Evolutionary conservation across 2,888 invertebrate genomes (phyloP), one percentile per base, ranked within the genome.

Genomic region (Seira ritae): DNA sequence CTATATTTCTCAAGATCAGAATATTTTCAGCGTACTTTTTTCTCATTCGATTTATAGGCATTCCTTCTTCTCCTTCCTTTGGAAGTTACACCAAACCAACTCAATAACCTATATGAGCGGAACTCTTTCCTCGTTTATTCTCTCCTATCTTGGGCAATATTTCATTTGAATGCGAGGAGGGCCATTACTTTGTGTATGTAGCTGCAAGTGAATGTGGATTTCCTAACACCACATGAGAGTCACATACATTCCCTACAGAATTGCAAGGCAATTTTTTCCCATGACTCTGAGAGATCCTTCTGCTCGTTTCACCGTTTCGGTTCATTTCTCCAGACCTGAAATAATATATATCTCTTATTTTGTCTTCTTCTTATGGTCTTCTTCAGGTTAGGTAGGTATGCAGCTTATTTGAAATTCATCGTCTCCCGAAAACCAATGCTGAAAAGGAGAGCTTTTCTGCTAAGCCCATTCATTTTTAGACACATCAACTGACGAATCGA

Each of bases 251-350:
- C 50, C 50, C 1, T 50, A n/a, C 17, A 3, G 50, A n/a, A 50
- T 50, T 50, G 12, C 37, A 76, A 66, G 71, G 76, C 75, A 81
- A 71, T 76, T 71, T 55, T 80, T 76, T 81, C 71, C 71, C 75
- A 75, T 81, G 76, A 81, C 71, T 75, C 66, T 62, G 65, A 46
- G 17, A 50, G 71, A 71, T 81, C 71, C 75, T 71, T 75, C 23
- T 60, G 50, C 75, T 69, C 80, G 70, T 75, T 81, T 42, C 67
- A 19, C 71, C 81, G 81, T 76, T 74, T 80, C 80, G 80, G 74
- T 80, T 80, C 80, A 80, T 80, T 80, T 80, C 80, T 80, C 73
- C 69, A 42, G 55, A 80, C 72, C 66, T 8, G 66, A 73, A 50
- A 50, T 50, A n/a, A 67, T 68, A 80, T 73, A 24, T 67, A 31